Evolutionary conservation across 2,888 invertebrate species (phyloP), one percentile per base, ranked within the genome.

Genomic region (Operophtera brumata): DNA sequence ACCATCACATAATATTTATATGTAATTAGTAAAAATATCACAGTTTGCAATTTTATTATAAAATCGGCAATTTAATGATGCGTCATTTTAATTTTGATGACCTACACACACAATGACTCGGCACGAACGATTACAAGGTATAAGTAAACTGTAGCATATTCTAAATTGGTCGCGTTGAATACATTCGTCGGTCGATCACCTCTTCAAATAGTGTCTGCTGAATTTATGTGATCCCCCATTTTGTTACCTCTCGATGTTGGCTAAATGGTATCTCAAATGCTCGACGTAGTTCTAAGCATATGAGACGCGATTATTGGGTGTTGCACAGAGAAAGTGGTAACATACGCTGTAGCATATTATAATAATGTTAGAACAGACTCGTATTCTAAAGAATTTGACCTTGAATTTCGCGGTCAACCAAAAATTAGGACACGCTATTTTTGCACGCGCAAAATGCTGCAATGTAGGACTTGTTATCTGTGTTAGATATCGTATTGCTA

Each of bases 321-420:
- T 57, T 51, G 59, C 59, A 49, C 57, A 54, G 54, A 65, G 65
- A 59, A 45, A 65, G 62, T 62, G 65, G 62, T 58, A 64, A 59
- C 54, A n/a, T n/a, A n/a, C 20, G 4, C 20, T 20, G n/a, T 20
- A 20, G 4, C 20, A 20, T 20, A 20, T n/a, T n/a, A n/a, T n/a
- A n/a, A n/a, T n/a, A n/a, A n/a, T n/a, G n/a, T n/a, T n/a, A n/a
- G n/a, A n/a, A n/a, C n/a, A n/a, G n/a, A n/a, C n/a, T n/a, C n/a
- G n/a, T n/a, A n/a, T n/a, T 20, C 36, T 47, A 28, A 47, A 52
- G 51, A 51, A 47, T 47, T 37, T 36, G 51, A 50, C 58, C 56
- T 62, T 58, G 51, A 47, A 37, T 39, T 51, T 51, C 45, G 47
- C 32, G 42, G 12, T 61, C 50, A 46, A 30, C 12, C 46, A 34